These are phyloP conservation scores for Hyperopisus bebe DNA, from an alignment of 2,113 vertebrate species.

Conservation along the genomic window DNA sequence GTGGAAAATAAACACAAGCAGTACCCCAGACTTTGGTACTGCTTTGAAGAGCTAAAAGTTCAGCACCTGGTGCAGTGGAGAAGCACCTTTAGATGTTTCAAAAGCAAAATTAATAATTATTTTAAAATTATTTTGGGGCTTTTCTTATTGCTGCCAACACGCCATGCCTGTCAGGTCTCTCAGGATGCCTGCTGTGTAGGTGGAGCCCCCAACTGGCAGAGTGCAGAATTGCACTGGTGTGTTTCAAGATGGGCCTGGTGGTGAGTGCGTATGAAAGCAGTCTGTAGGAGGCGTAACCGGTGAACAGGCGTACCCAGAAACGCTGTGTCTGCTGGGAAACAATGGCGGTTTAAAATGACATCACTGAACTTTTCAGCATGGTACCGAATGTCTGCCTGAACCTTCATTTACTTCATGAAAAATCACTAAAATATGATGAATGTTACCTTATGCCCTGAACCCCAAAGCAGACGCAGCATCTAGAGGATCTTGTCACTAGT, in stretches of 20 bases:
- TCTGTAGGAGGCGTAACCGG: neutral
- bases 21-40: neutral
- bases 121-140: neutral
- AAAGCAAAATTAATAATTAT: neutral
- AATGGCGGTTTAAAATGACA: constrained; percentile 24
- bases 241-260: neutral
- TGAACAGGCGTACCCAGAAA: too few species aligned
- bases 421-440: neutral
- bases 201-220: neutral
- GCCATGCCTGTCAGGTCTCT: neutral
- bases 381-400: neutral
- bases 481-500: constrained; percentile 69
- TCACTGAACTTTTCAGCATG: neutral
- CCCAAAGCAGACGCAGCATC: constrained; percentile 66
- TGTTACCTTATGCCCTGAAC: constrained; percentile 54
- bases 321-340: neutral
- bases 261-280: neutral
- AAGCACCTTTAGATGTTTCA: neutral
- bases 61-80: neutral
- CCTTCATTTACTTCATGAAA: neutral
- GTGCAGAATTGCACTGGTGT: neutral
- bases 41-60: neutral
- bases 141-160: neutral
- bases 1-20: neutral
- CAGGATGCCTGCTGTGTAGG: neutral